phyloP scores from a whole-genome alignment of 2,888 invertebrate species.

The Baronia brevicornis region DNA sequence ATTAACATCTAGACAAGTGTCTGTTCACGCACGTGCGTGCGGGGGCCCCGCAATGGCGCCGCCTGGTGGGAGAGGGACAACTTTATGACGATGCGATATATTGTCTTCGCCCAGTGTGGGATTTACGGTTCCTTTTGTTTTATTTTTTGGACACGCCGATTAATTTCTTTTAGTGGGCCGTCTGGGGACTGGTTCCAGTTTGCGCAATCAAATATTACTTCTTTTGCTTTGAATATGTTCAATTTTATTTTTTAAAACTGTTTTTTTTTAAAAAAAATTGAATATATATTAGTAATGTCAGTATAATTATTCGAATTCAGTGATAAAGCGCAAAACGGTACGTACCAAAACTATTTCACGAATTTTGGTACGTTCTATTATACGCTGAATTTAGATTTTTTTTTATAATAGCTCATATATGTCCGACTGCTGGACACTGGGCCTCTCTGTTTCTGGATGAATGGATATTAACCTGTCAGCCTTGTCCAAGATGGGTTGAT shows the following conservation, averaged over 20 bases:
- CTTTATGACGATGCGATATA: conserved; percentile 66
- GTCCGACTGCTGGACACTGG: too few relatives aligned
- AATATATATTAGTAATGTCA: too few relatives aligned
- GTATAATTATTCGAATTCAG: too few relatives aligned
- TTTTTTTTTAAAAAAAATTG: too few relatives aligned
- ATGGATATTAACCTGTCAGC: too few relatives aligned
- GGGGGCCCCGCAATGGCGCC: conserved; percentile 51
- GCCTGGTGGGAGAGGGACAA: conserved; percentile 65
- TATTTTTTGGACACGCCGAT: conserved; percentile 58
- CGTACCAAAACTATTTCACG: too few relatives aligned
- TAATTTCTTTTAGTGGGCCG: conserved; percentile 56
- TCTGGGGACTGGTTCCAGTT: conserved; percentile 38
- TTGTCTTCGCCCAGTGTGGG: conserved; percentile 66
- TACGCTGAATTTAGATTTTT: too few relatives aligned
- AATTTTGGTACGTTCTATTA: too few relatives aligned
- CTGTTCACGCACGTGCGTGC: conserved; percentile 65
- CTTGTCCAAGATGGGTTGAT: too few relatives aligned
- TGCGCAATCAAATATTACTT: conserved; percentile 34
- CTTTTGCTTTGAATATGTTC: conserved; percentile 31
- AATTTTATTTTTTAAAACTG: conserved; percentile 32
- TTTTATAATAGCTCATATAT: too few relatives aligned
- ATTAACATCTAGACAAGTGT: conserved; percentile 37
- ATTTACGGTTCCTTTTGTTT: conserved; percentile 64
- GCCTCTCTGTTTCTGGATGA: too few relatives aligned
- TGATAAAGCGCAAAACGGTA: too few relatives aligned